phyloP scores from a whole-genome alignment of 2,797 vertebrate genomes.

The Loriculus beryllinus region DNA sequence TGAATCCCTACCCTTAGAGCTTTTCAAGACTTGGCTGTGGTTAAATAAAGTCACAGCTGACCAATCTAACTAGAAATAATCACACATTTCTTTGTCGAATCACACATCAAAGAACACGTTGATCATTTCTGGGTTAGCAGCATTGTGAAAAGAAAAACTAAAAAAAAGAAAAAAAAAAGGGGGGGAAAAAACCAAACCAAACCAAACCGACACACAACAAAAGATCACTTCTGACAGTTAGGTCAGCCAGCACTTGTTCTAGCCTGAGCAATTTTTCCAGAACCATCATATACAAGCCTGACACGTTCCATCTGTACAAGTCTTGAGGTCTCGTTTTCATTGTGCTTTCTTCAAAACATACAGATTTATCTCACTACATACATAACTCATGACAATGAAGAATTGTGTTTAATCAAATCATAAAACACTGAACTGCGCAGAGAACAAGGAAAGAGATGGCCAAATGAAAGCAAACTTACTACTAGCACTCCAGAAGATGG shows the following conservation, averaged over 20 bases:
- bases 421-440: background rate
- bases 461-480: background rate
- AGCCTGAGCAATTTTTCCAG: background rate
- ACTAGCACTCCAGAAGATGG: background rate
- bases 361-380: background rate
- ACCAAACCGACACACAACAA: background rate
- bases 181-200: accelerated
- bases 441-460: background rate
- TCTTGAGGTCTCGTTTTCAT: background rate
- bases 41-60: background rate
- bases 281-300: accelerated
- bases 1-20: background rate
- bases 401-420: background rate
- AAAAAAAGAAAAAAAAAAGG: too few relatives aligned
- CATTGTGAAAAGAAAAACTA: background rate
- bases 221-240: background rate
- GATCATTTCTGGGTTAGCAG: background rate
- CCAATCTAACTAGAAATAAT: background rate
- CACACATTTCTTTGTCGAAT: background rate
- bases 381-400: background rate
- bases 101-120: background rate
- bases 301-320: background rate
- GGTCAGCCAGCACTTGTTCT: background rate
- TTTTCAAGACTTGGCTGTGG: background rate
- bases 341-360: background rate